These are phyloP conservation scores for Turritopsis rubra DNA, from an alignment of 30 jellyfish, hydroid and myxozoan genomes.

Conservation along the genomic window DNA sequence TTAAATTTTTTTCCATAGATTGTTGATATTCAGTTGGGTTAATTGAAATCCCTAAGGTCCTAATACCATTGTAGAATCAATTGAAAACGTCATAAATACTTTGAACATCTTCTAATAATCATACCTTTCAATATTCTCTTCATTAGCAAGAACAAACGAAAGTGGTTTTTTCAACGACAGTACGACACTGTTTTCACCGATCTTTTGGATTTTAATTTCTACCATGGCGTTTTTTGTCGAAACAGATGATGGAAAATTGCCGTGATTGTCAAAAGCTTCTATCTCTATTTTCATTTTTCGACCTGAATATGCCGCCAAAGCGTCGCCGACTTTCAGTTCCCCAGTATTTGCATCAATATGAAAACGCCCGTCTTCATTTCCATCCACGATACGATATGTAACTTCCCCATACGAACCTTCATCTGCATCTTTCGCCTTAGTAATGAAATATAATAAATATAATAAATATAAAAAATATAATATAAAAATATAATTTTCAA, in stretches of 20 bases:
- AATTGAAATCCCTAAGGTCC: no score
- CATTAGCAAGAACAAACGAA: conserved; percentile 7
- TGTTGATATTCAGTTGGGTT: no score
- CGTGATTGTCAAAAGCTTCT: conserved; percentile 32
- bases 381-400: conserved; percentile 35
- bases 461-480: not conserved
- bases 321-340: conserved; percentile 28
- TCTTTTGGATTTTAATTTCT: conserved; percentile 11
- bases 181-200: conserved; percentile 27
- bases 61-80: no score
- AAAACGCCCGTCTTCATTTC: conserved; percentile 46
- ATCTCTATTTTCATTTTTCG: not conserved
- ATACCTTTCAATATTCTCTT: conserved; percentile 34
- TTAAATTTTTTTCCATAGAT: no score
- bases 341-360: conserved; percentile 44
- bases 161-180: not conserved
- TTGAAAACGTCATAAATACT: not conserved
- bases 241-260: conserved; percentile 13
- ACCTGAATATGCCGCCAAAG: conserved; percentile 47
- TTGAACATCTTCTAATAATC: no score
- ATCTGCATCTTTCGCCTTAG: conserved; percentile 40
- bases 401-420: conserved; percentile 36
- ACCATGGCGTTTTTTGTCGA: not conserved
- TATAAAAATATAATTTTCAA: not conserved
- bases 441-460: not conserved